Evolutionary conservation across 2,888 invertebrate species (phyloP).

Genomic region (Nephrotoma appendiculata): DNA sequence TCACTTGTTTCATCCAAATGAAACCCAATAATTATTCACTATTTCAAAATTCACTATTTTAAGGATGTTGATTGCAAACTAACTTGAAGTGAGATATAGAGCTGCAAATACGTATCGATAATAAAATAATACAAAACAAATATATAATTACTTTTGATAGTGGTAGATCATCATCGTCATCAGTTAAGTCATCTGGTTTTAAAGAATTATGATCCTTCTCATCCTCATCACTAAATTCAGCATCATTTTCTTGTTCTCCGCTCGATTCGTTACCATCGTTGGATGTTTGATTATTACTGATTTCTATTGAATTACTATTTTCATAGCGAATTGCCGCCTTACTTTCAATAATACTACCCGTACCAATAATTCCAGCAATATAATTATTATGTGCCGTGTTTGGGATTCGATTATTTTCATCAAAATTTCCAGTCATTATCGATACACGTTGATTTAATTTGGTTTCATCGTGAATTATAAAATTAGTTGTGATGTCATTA

Average conservation of each 20-base stretch:
- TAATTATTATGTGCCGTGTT: background rate
- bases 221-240: conserved; percentile 38
- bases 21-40: too few species aligned
- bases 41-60: too few species aligned
- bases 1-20: too few species aligned
- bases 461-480: background rate
- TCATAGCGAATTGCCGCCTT: background rate
- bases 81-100: too few species aligned
- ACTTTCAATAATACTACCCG: background rate
- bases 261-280: conserved; percentile 39
- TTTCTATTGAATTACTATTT: background rate
- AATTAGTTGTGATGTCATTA: conserved; percentile 14
- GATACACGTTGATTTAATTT: background rate
- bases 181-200: conserved; percentile 30
- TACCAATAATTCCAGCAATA: background rate
- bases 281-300: conserved; percentile 26
- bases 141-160: conserved; percentile 48
- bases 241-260: conserved; percentile 1
- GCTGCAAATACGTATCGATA: too few species aligned
- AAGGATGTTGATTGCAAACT: too few species aligned
- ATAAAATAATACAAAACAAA: background rate
- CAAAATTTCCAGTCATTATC: conserved; percentile 2
- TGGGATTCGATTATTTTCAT: conserved; percentile 8
- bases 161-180: conserved; percentile 53
- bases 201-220: conserved; percentile 25